These are phyloP conservation scores for Laupala kohalensis DNA, from an alignment of 1,140 invertebrate species.

Conservation along the genomic window DNA sequence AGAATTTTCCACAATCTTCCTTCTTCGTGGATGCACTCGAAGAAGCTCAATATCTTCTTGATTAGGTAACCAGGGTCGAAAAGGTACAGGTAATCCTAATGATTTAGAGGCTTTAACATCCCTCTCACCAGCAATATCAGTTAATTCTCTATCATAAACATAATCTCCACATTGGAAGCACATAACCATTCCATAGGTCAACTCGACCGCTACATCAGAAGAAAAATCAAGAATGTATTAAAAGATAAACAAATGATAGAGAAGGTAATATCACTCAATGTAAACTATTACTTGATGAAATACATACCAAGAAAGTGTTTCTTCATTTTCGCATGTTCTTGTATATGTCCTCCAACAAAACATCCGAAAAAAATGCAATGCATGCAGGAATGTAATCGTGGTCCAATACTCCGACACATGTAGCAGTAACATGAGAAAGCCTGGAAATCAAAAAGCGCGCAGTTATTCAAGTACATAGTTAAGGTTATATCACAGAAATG, in stretches of 20 bases:
- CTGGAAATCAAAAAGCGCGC: no score
- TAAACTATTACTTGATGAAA: neutral
- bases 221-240: neutral
- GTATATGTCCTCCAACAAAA: slow-evolving; percentile 63
- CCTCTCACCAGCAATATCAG: slow-evolving; percentile 47
- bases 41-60: slow-evolving; percentile 54
- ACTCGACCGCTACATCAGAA: slow-evolving; percentile 75
- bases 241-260: neutral
- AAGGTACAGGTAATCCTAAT: slow-evolving; percentile 53
- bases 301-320: slow-evolving; percentile 60
- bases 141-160: slow-evolving; percentile 64
- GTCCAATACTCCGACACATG: slow-evolving; percentile 56
- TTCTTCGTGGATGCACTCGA: slow-evolving; percentile 57
- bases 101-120: slow-evolving; percentile 41
- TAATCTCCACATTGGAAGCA: slow-evolving; percentile 87
- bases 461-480: no score
- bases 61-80: slow-evolving; percentile 66
- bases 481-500: no score
- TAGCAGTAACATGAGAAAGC: slow-evolving; percentile 62
- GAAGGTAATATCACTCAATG: neutral
- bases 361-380: slow-evolving; percentile 89
- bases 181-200: slow-evolving; percentile 79
- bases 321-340: slow-evolving; percentile 66
- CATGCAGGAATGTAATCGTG: slow-evolving; percentile 74
- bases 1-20: slow-evolving; percentile 65